Evolutionary conservation across 1,140 invertebrate genomes (phyloP).

Genomic region (Papilio glaucus): DNA sequence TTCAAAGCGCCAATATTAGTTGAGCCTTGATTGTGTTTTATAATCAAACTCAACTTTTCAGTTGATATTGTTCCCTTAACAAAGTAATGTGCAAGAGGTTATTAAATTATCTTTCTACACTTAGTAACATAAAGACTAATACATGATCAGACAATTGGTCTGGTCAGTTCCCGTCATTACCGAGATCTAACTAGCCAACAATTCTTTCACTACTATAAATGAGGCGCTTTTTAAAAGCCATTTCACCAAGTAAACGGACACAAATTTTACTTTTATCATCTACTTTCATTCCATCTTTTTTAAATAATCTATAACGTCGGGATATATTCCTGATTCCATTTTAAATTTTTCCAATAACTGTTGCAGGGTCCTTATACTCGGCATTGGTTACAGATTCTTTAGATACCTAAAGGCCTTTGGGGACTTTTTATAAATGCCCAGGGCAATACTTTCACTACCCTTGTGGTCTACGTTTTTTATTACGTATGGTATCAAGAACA

Average conservation of each 20-base stretch:
- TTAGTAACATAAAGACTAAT: conserved; percentile 38
- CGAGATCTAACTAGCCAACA: conserved; percentile 48
- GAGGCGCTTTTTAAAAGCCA: conserved; percentile 47
- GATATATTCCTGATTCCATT: conserved; percentile 37
- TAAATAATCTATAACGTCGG: conserved; percentile 21
- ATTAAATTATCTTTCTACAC: conserved; percentile 34
- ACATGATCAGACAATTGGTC: conserved; percentile 30
- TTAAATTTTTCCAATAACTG: no score
- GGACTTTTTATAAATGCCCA: no score
- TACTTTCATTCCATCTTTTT: conserved; percentile 23
- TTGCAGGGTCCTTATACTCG: no score
- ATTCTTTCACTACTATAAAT: conserved; percentile 48
- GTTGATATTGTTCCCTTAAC: conserved; percentile 34
- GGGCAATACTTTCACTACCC: no score
- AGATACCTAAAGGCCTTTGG: no score
- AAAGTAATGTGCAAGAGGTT: conserved; percentile 42
- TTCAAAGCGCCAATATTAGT: conserved; percentile 41
- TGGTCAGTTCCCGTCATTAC: conserved; percentile 34
- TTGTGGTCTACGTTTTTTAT: no score
- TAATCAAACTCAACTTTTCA: not conserved
- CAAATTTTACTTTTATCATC: conserved; percentile 43
- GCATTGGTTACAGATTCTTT: no score
- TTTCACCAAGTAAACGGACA: conserved; percentile 50
- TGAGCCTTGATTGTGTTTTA: conserved; percentile 43
- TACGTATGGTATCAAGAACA: no score